These are phyloP conservation scores for Drosophila guanche DNA, from an alignment of 1,140 invertebrate genomes.

Conservation along the genomic window DNA sequence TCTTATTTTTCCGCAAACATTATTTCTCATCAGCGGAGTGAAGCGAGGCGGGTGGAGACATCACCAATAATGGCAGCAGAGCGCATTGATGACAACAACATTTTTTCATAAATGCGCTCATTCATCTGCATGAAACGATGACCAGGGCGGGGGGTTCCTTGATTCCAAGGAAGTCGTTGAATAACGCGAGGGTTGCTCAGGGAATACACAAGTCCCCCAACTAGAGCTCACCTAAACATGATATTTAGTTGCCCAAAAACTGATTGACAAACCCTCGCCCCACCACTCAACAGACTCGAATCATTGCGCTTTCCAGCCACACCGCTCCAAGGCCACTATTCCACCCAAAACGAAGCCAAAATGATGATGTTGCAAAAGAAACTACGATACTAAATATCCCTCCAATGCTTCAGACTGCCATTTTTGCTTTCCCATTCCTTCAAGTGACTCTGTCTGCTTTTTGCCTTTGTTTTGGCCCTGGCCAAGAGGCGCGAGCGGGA, in stretches of 20 bases:
- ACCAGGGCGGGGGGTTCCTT: slow-evolving; percentile 4
- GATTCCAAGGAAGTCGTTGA: slow-evolving; percentile 15
- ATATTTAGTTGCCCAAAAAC: no score
- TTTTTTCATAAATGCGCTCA: slow-evolving; percentile 80
- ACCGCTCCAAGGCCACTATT: slow-evolving; percentile 9
- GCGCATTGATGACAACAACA: slow-evolving; percentile 69
- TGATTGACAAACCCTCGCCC: slow-evolving; percentile 18
- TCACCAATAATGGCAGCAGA: slow-evolving; percentile 48
- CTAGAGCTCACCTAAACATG: no score
- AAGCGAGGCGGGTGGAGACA: slow-evolving; percentile 19
- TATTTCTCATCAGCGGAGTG: slow-evolving; percentile 69
- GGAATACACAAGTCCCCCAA: neutral
- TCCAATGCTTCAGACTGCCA: slow-evolving; percentile 60
- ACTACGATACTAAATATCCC: slow-evolving; percentile 77
- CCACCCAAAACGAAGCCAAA: slow-evolving; percentile 51
- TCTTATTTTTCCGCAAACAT: slow-evolving; percentile 82
- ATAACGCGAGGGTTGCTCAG: slow-evolving; percentile 6
- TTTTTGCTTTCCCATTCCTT: slow-evolving; percentile 50
- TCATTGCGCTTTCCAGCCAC: slow-evolving; percentile 31
- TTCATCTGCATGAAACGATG: slow-evolving; percentile 77
- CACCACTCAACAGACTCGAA: slow-evolving; percentile 32
- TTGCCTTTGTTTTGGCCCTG: slow-evolving; percentile 21
- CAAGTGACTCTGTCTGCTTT: slow-evolving; percentile 38
- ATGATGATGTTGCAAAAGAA: slow-evolving; percentile 78
- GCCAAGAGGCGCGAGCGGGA: slow-evolving; percentile 68